Evolutionary conservation across 2,888 invertebrate genomes (phyloP).

Genomic region (Pandemis cinnamomeana): DNA sequence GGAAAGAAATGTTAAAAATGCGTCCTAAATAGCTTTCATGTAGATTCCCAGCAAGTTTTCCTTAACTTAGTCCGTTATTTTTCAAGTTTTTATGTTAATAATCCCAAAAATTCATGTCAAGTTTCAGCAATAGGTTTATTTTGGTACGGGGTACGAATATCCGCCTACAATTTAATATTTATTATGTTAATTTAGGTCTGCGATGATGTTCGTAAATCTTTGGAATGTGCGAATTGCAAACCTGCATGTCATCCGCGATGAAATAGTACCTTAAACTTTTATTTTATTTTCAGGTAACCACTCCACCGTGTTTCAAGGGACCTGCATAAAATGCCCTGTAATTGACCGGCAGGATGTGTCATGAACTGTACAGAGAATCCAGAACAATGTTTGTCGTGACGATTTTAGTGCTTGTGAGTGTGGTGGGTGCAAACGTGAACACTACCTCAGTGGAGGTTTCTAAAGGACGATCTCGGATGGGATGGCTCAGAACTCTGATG

Average conservation of each 20-base stretch:
- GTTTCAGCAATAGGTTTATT: constrained; percentile 1
- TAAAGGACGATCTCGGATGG: constrained; percentile 76
- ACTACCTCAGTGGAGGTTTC: constrained; percentile 50
- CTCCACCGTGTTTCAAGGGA: background rate
- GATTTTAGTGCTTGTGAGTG: constrained; percentile 74
- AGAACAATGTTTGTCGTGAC: constrained; percentile 66
- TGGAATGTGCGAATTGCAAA: background rate
- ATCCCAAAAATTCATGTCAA: background rate
- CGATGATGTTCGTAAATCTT: background rate
- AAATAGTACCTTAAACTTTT: background rate
- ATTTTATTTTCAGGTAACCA: constrained; percentile 17
- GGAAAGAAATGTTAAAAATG: background rate
- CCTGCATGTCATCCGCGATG: background rate
- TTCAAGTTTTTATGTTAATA: constrained; percentile 4
- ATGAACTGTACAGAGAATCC: constrained; percentile 37
- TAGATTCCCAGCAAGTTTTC: background rate
- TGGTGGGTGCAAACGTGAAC: constrained; percentile 72
- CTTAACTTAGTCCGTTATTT: constrained; percentile 1
- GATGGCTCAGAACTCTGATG: constrained; percentile 87
- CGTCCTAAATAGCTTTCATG: constrained; percentile 4
- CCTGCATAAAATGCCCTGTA: constrained; percentile 16
- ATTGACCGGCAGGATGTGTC: constrained; percentile 43
- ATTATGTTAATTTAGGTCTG: background rate
- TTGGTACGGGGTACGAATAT: background rate
- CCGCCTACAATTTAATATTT: background rate